A percentile compares a stretch with the other conserved stretches of the same genome.
Conservation (phyloP, 1,140 invertebrate species). For the Archivesica marissinica region DNA sequence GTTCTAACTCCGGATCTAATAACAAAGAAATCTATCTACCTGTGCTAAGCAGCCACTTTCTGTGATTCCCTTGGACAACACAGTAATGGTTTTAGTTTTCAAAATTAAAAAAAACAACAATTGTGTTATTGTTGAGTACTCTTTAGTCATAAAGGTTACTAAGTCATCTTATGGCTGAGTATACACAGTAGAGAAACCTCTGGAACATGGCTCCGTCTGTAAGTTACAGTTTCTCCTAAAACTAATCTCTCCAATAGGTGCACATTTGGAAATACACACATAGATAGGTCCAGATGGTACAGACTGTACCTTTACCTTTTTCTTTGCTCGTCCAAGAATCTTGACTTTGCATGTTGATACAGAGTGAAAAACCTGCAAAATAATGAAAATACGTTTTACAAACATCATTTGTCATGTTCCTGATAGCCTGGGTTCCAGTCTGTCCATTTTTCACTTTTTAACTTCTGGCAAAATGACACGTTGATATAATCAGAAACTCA, state of each 20-base stretch:
- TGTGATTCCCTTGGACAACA: too few relatives aligned
- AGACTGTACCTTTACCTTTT: slow-evolving; percentile 56
- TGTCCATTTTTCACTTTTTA: neutral
- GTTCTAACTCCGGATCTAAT: too few relatives aligned
- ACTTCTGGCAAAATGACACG: neutral
- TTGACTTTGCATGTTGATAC: slow-evolving; percentile 66
- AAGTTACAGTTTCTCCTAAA: neutral
- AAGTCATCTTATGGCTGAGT: neutral
- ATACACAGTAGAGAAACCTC: neutral
- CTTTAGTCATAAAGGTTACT: neutral
- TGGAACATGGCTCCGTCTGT: neutral
- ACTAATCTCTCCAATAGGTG: neutral
- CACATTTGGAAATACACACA: neutral
- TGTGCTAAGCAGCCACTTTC: too few relatives aligned
- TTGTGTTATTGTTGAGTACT: neutral
- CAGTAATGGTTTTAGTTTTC: too few relatives aligned
- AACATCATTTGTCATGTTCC: neutral
- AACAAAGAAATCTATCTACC: too few relatives aligned
- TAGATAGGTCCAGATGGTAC: neutral
- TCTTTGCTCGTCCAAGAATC: slow-evolving; percentile 63
- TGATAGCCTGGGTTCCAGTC: neutral
- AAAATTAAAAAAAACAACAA: too few relatives aligned
- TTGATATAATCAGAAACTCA: too few relatives aligned
- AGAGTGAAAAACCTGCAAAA: slow-evolving; percentile 67
- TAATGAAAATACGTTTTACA: neutral